Conservation (phyloP, 2,113 vertebrate genomes). For the Brachypteracias leptosomus region DNA sequence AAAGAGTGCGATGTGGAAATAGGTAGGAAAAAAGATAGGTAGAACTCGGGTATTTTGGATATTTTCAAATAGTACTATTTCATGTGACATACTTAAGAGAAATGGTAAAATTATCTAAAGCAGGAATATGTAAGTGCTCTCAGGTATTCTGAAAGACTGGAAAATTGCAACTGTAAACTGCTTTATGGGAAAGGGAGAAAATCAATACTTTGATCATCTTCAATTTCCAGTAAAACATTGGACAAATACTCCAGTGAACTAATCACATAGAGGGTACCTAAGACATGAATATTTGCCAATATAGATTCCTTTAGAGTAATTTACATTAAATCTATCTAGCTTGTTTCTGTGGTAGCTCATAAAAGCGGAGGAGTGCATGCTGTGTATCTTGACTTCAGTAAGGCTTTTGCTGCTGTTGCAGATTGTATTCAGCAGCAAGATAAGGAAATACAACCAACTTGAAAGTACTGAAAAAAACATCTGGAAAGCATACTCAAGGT, state of each 20-base stretch:
- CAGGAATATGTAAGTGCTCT: background rate
- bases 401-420: background rate
- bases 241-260: background rate
- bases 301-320: background rate
- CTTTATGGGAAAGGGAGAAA: background rate
- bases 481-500: background rate
- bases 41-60: background rate
- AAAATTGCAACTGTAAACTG: background rate
- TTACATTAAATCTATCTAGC: background rate
- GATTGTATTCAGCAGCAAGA: background rate
- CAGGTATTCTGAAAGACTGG: background rate
- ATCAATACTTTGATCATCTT: background rate
- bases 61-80: background rate
- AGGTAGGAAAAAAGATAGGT: background rate
- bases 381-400: background rate
- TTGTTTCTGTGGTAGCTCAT: background rate
- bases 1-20: background rate
- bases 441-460: background rate
- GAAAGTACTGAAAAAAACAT: background rate
- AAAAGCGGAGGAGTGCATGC: fast-evolving
- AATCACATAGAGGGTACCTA: background rate
- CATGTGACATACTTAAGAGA: background rate
- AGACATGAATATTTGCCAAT: background rate
- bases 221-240: background rate
- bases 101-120: background rate